Conservation (phyloP, 2,888 invertebrate genomes). For the Platerodrilus igneus region DNA sequence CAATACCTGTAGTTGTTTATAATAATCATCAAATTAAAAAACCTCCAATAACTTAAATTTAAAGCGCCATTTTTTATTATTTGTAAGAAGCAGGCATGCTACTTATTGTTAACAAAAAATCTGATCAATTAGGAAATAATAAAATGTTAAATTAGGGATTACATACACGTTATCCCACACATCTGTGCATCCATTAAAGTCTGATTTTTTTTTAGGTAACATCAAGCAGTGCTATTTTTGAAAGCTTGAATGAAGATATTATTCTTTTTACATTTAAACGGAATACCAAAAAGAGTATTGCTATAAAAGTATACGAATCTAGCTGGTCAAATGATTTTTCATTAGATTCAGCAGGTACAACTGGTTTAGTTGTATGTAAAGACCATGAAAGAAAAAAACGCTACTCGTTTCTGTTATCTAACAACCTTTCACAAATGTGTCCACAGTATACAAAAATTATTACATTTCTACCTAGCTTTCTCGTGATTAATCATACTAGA, state of each 20-base stretch:
- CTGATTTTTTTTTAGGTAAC: constrained; percentile 14
- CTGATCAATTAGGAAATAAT: too few relatives aligned
- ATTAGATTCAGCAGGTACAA: constrained; percentile 67
- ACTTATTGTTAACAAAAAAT: too few relatives aligned
- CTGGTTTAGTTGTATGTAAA: constrained; percentile 68
- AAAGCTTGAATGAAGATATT: constrained; percentile 55
- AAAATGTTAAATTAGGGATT: too few relatives aligned
- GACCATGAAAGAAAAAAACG: constrained; percentile 67
- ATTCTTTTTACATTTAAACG: constrained; percentile 63
- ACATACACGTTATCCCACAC: too few relatives aligned
- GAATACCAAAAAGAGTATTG: constrained; percentile 51
- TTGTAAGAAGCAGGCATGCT: too few relatives aligned
- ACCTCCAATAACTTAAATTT: too few relatives aligned
- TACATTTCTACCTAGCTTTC: constrained; percentile 73
- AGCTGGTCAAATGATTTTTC: constrained; percentile 63
- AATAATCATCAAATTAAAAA: too few relatives aligned
- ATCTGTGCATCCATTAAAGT: too few relatives aligned
- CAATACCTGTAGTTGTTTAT: too few relatives aligned
- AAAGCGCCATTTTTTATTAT: too few relatives aligned
- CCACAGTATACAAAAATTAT: constrained; percentile 74
- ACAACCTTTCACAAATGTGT: constrained; percentile 64
- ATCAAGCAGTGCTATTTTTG: constrained; percentile 12
- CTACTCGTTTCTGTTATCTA: constrained; percentile 67
- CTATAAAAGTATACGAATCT: constrained; percentile 58
- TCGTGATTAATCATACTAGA: constrained; percentile 68